A percentile compares a stretch with the other conserved stretches of the same genome.
Conservation (phyloP, 2,797 vertebrate genomes). For the Acipenser oxyrinchus region DNA sequence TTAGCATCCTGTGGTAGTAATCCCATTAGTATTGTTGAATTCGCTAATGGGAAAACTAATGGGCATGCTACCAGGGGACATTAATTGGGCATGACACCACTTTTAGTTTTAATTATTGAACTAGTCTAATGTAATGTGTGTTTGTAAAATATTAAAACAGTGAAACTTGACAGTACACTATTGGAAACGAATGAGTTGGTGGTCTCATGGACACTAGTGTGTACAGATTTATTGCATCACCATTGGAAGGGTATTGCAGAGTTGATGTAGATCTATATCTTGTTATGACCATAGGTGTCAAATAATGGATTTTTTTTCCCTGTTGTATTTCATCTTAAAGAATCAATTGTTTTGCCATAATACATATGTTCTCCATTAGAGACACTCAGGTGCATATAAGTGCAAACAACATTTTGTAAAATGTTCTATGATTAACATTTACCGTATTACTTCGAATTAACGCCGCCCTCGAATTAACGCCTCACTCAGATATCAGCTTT, state of each 20-base stretch:
- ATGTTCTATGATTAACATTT: too few relatives aligned
- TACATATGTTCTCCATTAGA: too few relatives aligned
- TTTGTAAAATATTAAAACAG: slow-evolving; percentile 68
- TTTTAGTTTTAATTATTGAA: slow-evolving; percentile 99
- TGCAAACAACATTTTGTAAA: too few relatives aligned
- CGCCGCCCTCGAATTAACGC: too few relatives aligned
- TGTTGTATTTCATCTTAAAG: too few relatives aligned
- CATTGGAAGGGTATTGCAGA: slow-evolving; percentile 30
- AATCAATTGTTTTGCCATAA: too few relatives aligned
- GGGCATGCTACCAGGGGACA: slow-evolving; percentile 94
- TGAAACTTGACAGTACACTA: slow-evolving; percentile 16
- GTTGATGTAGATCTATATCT: too few relatives aligned
- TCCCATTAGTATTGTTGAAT: slow-evolving; percentile 99
- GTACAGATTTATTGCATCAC: slow-evolving; percentile 52
- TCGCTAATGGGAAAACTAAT: slow-evolving; percentile 98
- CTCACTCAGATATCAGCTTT: too few relatives aligned
- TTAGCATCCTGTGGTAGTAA: slow-evolving; percentile 97
- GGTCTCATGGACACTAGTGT: slow-evolving; percentile 47
- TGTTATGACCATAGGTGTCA: too few relatives aligned
- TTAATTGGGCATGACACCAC: slow-evolving; percentile 99
- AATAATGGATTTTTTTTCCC: too few relatives aligned
- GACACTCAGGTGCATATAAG: too few relatives aligned
- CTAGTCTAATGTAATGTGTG: slow-evolving; percentile 91
- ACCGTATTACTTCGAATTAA: too few relatives aligned
- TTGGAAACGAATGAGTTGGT: slow-evolving; percentile 28